Conservation (phyloP, 2,797 vertebrate species). For the Pseudochirops cupreus region DNA sequence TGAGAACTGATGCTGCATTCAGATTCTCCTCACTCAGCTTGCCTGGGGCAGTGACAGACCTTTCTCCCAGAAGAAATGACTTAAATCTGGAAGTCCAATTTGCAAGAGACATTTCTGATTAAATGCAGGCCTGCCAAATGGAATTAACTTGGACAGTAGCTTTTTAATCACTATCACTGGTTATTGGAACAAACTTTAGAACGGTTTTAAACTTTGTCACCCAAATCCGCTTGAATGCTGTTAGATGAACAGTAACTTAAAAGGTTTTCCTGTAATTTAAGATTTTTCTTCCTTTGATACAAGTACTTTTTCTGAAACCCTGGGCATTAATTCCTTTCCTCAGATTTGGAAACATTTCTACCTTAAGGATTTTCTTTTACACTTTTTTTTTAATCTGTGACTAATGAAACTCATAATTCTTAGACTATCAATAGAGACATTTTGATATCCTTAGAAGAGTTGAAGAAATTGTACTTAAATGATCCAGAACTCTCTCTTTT, state of each 20-base stretch:
- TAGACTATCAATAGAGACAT: neutral
- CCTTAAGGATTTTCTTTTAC: neutral
- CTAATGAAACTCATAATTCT: conserved; percentile 46
- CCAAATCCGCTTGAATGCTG: conserved; percentile 52
- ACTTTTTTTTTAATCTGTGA: conserved; percentile 15
- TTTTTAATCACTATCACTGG: conserved; percentile 65
- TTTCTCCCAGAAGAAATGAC: conserved; percentile 74
- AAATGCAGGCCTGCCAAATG: conserved; percentile 80
- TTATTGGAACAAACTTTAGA: conserved; percentile 53
- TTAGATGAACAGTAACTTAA: neutral
- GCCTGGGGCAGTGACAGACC: conserved; percentile 81
- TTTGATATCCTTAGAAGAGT: conserved; percentile 33
- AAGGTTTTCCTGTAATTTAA: too few species aligned
- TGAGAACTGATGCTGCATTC: conserved; percentile 51
- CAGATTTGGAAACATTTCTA: neutral
- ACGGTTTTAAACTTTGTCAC: conserved; percentile 60
- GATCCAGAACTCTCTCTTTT: conserved; percentile 49
- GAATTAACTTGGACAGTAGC: conserved; percentile 56
- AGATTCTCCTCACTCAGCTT: conserved; percentile 58
- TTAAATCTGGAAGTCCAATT: conserved; percentile 67
- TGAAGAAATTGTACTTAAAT: conserved; percentile 47
- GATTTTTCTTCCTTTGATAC: neutral
- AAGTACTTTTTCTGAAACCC: conserved; percentile 25
- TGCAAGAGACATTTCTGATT: conserved; percentile 69
- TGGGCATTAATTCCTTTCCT: neutral